Conservation (phyloP, 2,888 invertebrate species). For the Noctua comes region DNA sequence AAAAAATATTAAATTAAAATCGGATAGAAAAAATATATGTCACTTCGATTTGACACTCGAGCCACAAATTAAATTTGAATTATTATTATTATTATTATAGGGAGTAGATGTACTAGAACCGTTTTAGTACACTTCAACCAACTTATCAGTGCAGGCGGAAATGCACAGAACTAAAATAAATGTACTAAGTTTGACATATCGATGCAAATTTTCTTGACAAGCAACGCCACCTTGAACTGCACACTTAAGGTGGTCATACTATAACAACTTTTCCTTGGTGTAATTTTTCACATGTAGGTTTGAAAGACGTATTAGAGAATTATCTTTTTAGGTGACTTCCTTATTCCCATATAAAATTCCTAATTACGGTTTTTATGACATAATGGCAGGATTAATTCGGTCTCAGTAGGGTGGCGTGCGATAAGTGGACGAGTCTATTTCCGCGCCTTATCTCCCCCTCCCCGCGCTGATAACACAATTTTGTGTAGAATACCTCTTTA, state of each 20-base stretch:
- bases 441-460: constrained; percentile 76
- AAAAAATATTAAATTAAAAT: too few species aligned
- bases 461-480: constrained; percentile 77
- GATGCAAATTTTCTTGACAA: neutral
- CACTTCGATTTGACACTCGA: too few species aligned
- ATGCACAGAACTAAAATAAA: neutral
- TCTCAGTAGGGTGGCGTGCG: constrained; percentile 68
- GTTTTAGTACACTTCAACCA: neutral
- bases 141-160: neutral
- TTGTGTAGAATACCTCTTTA: constrained; percentile 84
- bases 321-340: neutral
- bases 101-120: neutral
- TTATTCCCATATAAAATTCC: constrained; percentile 27
- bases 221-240: neutral
- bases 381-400: constrained; percentile 71
- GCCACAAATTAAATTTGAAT: too few species aligned
- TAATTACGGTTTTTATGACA: constrained; percentile 67
- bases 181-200: neutral
- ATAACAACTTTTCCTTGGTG: neutral
- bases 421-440: constrained; percentile 79
- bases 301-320: neutral
- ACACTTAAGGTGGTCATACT: neutral
- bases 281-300: neutral
- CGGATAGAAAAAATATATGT: too few species aligned
- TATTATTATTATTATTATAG: too few species aligned